Evolutionary conservation across 1,140 invertebrate genomes (phyloP).

Genomic region (Drosophila arawakana): DNA sequence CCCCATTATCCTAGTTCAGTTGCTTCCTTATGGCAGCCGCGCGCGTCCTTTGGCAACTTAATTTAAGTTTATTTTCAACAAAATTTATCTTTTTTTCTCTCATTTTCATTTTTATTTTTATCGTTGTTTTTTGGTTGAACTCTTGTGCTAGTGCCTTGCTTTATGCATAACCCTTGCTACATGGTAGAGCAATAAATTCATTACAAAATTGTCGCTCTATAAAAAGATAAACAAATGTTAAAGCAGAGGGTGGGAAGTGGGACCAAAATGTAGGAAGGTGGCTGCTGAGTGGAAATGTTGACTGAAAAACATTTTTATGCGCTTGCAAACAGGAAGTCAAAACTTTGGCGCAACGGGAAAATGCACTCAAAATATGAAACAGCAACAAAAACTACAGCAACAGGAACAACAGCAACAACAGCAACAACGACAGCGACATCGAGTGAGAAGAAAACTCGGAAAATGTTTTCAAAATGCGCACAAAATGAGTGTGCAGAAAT

Average conservation of each 20-base stretch:
- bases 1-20: not conserved
- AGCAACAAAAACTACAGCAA: constrained; percentile 29
- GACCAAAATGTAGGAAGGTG: not conserved
- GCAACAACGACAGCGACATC: constrained; percentile 15
- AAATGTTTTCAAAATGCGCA: constrained; percentile 64
- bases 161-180: constrained; percentile 68
- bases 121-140: constrained; percentile 13
- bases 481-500: constrained; percentile 77
- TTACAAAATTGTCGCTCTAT: constrained; percentile 78
- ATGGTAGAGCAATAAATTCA: constrained; percentile 75
- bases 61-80: constrained; percentile 77
- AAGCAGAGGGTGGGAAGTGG: constrained; percentile 19
- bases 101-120: constrained; percentile 19
- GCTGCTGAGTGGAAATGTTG: constrained; percentile 39
- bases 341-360: constrained; percentile 74
- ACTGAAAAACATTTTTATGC: constrained; percentile 72
- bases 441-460: constrained; percentile 53
- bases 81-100: constrained; percentile 15
- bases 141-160: constrained; percentile 31
- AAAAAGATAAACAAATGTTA: constrained; percentile 78
- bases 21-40: constrained; percentile 31
- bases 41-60: constrained; percentile 53
- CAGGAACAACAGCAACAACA: constrained; percentile 29
- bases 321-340: constrained; percentile 74
- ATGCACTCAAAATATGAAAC: constrained; percentile 65